Evolutionary conservation across 2,113 vertebrate species (phyloP), one percentile per base, ranked within the genome.

Genomic region (Hymenochirus boettgeri): DNA sequence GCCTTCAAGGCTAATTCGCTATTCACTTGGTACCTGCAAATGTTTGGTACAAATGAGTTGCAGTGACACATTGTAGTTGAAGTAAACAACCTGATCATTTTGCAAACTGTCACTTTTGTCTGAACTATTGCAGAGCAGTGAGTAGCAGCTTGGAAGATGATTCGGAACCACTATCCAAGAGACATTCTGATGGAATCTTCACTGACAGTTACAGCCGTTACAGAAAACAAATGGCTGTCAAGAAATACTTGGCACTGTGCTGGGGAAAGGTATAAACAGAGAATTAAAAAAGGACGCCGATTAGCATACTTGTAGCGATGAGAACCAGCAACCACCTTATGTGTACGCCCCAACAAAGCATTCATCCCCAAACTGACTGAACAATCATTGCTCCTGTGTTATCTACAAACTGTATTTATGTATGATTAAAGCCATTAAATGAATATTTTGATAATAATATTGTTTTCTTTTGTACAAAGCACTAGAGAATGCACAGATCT

Each of bases 231-330:
- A 98, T 98, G 95, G 96, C 95, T 72, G 95, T 98, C 79, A 97
- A 95, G 92, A 98, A 99, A 85, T 99, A 99, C 85, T 90, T 99
- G 91, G 93, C 95, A 18, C 96, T 0, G 94, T 99, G 82, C 87
- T 99, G 74, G 96, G 96, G 88, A 98, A 97, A 98, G 96, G 95
- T 97, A 99, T 90, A 98, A 95, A 93, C 96, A 98, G 88, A 96
- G 94, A 89, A 86, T 95, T 93, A 95, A 93, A 92, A 97, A 96
- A 93, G 96, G 96, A 92, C 94, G 94, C 78, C 89, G 94, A 84
- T 86, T 94, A 91, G 87, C 90, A 50, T 96, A 90, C 90, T 97
- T 96, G 92, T 98, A 97, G 93, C 89, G 82, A 82, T 85, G 78
- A 82, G 75, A 71, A 83, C 77, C 76, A 81, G 79, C 82, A 81